Evolutionary conservation across 1,140 invertebrate species (phyloP).

Genomic region (Atta colombica): DNA sequence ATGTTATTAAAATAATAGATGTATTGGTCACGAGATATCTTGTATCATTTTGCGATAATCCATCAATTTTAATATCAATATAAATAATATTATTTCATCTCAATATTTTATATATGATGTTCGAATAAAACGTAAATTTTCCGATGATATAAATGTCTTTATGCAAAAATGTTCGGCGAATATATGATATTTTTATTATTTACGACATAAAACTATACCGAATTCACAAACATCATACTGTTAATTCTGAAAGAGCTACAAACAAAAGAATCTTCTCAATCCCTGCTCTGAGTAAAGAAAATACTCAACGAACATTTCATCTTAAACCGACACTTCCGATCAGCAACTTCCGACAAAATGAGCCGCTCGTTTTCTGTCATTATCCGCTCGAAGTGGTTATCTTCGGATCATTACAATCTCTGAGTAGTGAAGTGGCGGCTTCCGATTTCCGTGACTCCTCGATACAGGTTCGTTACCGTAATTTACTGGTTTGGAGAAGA

Average conservation of each 20-base stretch:
- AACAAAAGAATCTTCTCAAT: constrained; percentile 7
- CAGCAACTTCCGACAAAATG: constrained; percentile 50
- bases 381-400: constrained; percentile 21
- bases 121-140: background rate
- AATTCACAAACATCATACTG: background rate
- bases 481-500: constrained; percentile 17
- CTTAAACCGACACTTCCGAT: constrained; percentile 55
- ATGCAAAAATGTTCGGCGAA: background rate
- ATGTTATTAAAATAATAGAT: too few species aligned
- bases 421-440: constrained; percentile 43
- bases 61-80: background rate
- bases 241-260: background rate
- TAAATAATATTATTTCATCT: background rate
- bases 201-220: background rate
- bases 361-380: constrained; percentile 54
- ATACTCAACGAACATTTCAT: constrained; percentile 46
- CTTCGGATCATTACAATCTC: constrained; percentile 41
- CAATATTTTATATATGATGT: background rate
- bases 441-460: constrained; percentile 36
- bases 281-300: constrained; percentile 33
- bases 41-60: background rate
- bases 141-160: background rate
- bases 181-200: background rate
- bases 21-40: too few species aligned
- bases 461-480: constrained; percentile 69